Base-by-base conservation (phyloP, 2,113 vertebrate species). In the Cricetomys ansorgei region DNA sequence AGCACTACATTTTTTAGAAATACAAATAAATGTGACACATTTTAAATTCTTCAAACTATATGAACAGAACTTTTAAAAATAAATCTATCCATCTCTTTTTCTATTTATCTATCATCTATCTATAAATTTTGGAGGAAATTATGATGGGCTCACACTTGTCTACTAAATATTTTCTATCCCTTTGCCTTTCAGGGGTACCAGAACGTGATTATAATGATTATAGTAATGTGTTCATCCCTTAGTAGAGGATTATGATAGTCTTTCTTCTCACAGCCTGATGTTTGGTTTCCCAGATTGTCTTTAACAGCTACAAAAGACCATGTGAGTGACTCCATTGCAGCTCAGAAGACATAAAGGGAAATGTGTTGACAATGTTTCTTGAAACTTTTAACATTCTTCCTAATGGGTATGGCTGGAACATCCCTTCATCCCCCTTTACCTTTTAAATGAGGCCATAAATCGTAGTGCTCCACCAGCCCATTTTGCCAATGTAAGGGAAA, bases 21-120 rank as follows among this genome's bases (percentile, higher is more conserved):
- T 40, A 67, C 75, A 91, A 87, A 88, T 90, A 96, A 89, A 83
- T 43, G 40, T 45, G 8, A 80, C 76, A 77, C 3, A 21, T 48
- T 95, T 96, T 89, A 88, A 79, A 83, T 88, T 93, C 34, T 95
- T 40, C 50, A 37, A 15, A 72, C 16, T 88, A 57, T 21, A 69
- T 40, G 77, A 93, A 65, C 48, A 43, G 81, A 9, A 25, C 1
- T 17, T 73, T 55, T 88, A 10, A 73, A 65, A 87, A 77, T 72
- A 2, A 17, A 69, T 92, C 88, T 67, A 8, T 79, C 48, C 21
- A 48, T 53, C 29, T 34, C 8, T 79, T 7, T 79, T 8, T n/a
- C 48, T 55, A 34, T 53, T 29, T 37, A 19, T 77, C 45, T 77
- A 31, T 77, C 40, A 27, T 27, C 23, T 27, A 12, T 45, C 72